phyloP scores from a whole-genome alignment of 2,888 invertebrate species.

The Acholoe squamosa region DNA sequence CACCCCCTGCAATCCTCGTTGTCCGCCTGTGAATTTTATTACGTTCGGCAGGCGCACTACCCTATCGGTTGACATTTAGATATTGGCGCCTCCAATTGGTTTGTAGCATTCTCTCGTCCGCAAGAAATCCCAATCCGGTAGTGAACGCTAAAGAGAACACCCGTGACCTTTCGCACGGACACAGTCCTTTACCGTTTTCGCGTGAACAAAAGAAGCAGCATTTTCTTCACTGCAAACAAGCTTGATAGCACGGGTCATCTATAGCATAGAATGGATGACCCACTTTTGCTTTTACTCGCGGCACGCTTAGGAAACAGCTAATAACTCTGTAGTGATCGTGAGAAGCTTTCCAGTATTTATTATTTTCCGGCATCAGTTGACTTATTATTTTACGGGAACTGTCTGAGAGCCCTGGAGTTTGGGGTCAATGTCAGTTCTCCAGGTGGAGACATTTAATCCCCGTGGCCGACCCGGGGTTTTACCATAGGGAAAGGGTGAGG shows the following conservation, averaged over 20 bases:
- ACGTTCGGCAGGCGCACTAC: not conserved
- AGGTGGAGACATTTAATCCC: conserved; percentile 21
- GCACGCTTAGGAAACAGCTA: conserved; percentile 2
- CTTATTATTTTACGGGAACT: not conserved
- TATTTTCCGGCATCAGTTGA: not conserved
- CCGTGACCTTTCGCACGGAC: not conserved
- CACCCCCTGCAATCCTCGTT: too few relatives aligned
- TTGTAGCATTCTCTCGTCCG: too few relatives aligned
- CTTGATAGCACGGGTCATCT: not conserved
- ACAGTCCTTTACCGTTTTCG: not conserved
- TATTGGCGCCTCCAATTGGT: too few relatives aligned
- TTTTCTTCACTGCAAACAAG: not conserved
- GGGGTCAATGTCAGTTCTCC: conserved; percentile 4
- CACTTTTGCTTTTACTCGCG: not conserved
- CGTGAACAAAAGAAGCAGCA: not conserved
- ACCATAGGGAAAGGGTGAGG: not conserved
- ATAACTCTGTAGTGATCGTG: not conserved
- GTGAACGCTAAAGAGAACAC: not conserved
- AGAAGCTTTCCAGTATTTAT: not conserved
- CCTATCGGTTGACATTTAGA: conserved; percentile 19
- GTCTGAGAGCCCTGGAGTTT: not conserved
- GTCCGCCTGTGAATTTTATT: not conserved
- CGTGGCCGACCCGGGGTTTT: not conserved
- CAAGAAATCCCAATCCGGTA: too few relatives aligned
- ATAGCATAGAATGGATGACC: conserved; percentile 19